A percentile compares a stretch with the other conserved stretches of the same genome.
These are phyloP conservation scores for Gambusia affinis DNA, from an alignment of 2,113 vertebrate genomes.

Conservation along the genomic window DNA sequence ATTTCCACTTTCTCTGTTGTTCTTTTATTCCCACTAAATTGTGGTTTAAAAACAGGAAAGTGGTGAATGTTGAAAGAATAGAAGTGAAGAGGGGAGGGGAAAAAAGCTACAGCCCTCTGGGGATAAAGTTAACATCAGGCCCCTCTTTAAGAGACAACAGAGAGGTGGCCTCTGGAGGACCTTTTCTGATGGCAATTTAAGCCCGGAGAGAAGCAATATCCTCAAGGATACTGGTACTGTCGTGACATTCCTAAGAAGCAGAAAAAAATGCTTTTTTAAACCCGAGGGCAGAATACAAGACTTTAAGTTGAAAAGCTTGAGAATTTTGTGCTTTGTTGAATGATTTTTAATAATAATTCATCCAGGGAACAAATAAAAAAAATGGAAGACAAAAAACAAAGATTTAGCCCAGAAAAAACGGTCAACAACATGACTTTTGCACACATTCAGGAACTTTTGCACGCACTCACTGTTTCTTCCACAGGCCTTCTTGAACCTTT, in stretches of 20 bases:
- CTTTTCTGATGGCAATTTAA: conserved; percentile 85
- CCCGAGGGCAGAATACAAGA: conserved; percentile 43
- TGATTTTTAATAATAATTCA: background rate
- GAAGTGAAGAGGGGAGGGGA: background rate
- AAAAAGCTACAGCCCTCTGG: conserved; percentile 70
- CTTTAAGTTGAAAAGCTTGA: conserved; percentile 47
- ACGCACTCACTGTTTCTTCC: conserved; percentile 12
- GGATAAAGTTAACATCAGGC: conserved; percentile 84
- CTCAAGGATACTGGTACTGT: conserved; percentile 85
- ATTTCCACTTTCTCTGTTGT: conserved; percentile 19
- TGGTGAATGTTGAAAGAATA: conserved; percentile 50
- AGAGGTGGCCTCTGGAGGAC: conserved; percentile 83
- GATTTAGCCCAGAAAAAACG: conserved; percentile 27
- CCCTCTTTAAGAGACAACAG: conserved; percentile 85
- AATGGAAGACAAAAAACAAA: conserved; percentile 42
- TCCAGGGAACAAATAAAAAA: conserved; percentile 51
- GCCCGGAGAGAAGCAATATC: conserved; percentile 89
- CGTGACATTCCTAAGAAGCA: conserved; percentile 89
- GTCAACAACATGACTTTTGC: conserved; percentile 50
- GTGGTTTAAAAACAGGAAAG: conserved; percentile 50
- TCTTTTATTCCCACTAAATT: conserved; percentile 28
- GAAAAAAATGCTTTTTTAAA: conserved; percentile 66
- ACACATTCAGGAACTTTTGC: conserved; percentile 26
- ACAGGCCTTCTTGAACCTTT: conserved; percentile 37
- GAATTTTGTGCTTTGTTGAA: conserved; percentile 37